Base-by-base conservation (phyloP, 2,113 vertebrate species). In the Cyrtonyx montezumae region DNA sequence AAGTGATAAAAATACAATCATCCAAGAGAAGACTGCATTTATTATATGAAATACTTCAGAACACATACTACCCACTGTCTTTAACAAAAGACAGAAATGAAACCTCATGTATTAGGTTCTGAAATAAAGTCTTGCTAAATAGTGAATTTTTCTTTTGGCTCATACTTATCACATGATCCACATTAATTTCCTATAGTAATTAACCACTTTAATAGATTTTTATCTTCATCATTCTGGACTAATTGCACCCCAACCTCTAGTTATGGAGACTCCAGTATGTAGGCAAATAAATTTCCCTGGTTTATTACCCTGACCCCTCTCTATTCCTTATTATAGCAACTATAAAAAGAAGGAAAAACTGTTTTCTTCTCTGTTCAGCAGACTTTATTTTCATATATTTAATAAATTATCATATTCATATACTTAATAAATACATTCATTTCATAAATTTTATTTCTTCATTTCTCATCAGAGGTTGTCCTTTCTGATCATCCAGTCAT, bases 141-240 rank as follows among this genome's bases (percentile, higher is more conserved):
- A 34, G 0, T 76, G 17, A 55, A 71, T 56, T 56, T 40, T 5
- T 32, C 4, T 0, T 30, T 77, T 81, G 49, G 48, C 66, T 87
- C 9, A 51, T 22, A 74, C 22, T 2, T 62, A 25, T 55, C 20
- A 21, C 17, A 25, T 15, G 13, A 55, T 25, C 43, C 17, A 51
- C 8, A 9, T 28, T 25, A 69, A 17, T 25, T 61, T 14, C 26
- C 19, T 25, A 36, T 20, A 42, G 13, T 7, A 48, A 63, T 22
- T 7, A 46, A 58, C 8, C 20, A 30, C 45, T 58, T 51, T 51
- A 15, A 62, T 78, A 74, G 30, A 22, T 19, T 34, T 36, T 59
- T 67, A 40, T 58, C 49, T 36, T 21, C 2, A 2, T 53, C 23
- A 15, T 65, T 80, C 0, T 0, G 28, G 17, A 59, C 7, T 76